phyloP scores from a whole-genome alignment of 2,113 vertebrate species.

The Paramisgurnus dabryanus region DNA sequence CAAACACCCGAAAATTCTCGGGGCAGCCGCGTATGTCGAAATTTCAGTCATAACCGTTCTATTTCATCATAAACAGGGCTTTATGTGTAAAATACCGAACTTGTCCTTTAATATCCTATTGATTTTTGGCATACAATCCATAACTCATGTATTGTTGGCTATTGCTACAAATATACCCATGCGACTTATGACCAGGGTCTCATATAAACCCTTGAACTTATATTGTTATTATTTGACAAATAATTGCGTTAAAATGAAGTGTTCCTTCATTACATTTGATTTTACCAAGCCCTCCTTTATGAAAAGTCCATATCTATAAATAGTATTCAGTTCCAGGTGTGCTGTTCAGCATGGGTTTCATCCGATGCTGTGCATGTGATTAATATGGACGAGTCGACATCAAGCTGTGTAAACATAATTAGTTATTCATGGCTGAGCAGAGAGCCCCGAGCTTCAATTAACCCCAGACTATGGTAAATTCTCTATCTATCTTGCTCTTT shows the following conservation, averaged over 20 bases:
- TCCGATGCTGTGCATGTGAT: conserved; percentile 65
- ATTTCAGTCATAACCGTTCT: too few relatives aligned
- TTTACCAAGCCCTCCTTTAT: background rate
- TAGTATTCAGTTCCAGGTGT: conserved; percentile 8
- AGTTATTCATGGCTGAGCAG: conserved; percentile 73
- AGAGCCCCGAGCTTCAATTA: conserved; percentile 70
- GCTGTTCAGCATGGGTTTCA: conserved; percentile 36
- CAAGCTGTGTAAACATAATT: conserved; percentile 75
- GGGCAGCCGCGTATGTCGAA: too few relatives aligned
- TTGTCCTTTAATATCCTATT: too few relatives aligned
- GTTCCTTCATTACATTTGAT: background rate
- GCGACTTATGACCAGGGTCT: too few relatives aligned
- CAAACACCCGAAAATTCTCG: too few relatives aligned
- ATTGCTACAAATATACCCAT: too few relatives aligned
- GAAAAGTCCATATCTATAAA: background rate
- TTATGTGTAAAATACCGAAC: too few relatives aligned
- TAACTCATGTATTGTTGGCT: too few relatives aligned
- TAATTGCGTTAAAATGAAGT: background rate
- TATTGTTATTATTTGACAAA: background rate
- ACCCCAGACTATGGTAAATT: conserved; percentile 61
- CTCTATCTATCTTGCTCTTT: conserved; percentile 49
- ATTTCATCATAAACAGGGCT: too few relatives aligned
- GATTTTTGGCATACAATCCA: too few relatives aligned
- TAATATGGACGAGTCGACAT: conserved; percentile 68
- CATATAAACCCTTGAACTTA: too few relatives aligned